phyloP scores from a whole-genome alignment of 1,140 invertebrate genomes.

The Brachionus koreanus region DNA sequence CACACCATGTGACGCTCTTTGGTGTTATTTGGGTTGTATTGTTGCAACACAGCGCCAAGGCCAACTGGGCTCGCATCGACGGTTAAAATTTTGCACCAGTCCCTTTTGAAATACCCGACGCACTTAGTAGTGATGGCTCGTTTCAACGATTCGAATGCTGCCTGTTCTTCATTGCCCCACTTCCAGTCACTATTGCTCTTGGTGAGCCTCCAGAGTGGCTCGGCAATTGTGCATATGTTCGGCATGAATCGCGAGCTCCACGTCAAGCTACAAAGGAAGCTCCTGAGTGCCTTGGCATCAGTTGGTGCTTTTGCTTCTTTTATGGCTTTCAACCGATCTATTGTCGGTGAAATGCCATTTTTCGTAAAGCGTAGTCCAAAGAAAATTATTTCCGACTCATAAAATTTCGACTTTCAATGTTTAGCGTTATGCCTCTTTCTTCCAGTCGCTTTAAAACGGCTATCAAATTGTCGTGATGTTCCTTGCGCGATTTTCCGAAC shows the following conservation, averaged over 20 bases:
- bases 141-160: background rate
- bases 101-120: background rate
- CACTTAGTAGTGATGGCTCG: background rate
- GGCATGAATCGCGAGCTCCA: background rate
- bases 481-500: conserved; percentile 40
- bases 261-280: background rate
- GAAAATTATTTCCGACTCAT: background rate
- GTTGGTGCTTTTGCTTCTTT: background rate
- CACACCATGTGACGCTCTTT: conserved; percentile 40
- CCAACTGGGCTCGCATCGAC: conserved; percentile 51
- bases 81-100: background rate
- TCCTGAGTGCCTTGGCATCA: background rate
- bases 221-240: background rate
- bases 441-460: background rate
- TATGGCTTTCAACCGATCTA: background rate
- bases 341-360: background rate
- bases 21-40: conserved; percentile 46
- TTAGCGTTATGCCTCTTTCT: background rate
- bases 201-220: background rate
- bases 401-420: background rate
- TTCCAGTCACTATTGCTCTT: background rate
- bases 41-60: conserved; percentile 58
- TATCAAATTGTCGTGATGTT: conserved; percentile 46
- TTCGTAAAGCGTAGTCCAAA: background rate
- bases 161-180: background rate